Evolutionary conservation across 2,888 invertebrate genomes (phyloP).

Genomic region (Tenthredo notha): DNA sequence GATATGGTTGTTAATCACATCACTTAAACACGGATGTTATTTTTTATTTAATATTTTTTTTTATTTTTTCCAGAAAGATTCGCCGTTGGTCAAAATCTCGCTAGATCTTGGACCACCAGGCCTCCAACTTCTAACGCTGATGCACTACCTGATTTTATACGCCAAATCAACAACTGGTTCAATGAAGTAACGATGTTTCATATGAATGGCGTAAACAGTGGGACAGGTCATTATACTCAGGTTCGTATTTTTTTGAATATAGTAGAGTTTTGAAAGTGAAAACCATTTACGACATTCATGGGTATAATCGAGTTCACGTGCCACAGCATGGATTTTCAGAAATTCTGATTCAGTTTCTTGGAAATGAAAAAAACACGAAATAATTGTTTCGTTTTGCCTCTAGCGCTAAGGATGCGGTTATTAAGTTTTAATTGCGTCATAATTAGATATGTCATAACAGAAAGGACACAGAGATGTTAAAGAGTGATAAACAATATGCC

Average conservation of each 20-base stretch:
- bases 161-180: conserved; percentile 90
- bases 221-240: conserved; percentile 92
- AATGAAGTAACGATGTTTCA: conserved; percentile 85
- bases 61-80: conserved; percentile 82
- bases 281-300: background rate
- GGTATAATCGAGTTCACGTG: background rate
- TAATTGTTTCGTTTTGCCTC: background rate
- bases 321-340: background rate
- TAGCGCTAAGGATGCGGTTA: background rate
- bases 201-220: conserved; percentile 84
- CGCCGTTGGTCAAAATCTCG: conserved; percentile 92
- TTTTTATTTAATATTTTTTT: too few species aligned
- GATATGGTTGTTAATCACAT: background rate
- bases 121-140: conserved; percentile 81
- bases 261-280: background rate
- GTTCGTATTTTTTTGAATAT: conserved; percentile 74
- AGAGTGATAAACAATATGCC: background rate
- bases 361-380: conserved; percentile 12
- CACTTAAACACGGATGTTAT: conserved; percentile 31
- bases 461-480: background rate
- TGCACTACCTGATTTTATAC: conserved; percentile 86
- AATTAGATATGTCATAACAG: background rate
- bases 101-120: conserved; percentile 89
- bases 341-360: conserved; percentile 39
- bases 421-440: background rate